These are phyloP conservation scores for Stegodyphus mimosarum DNA, from an alignment of 1,140 invertebrate genomes.

Conservation along the genomic window DNA sequence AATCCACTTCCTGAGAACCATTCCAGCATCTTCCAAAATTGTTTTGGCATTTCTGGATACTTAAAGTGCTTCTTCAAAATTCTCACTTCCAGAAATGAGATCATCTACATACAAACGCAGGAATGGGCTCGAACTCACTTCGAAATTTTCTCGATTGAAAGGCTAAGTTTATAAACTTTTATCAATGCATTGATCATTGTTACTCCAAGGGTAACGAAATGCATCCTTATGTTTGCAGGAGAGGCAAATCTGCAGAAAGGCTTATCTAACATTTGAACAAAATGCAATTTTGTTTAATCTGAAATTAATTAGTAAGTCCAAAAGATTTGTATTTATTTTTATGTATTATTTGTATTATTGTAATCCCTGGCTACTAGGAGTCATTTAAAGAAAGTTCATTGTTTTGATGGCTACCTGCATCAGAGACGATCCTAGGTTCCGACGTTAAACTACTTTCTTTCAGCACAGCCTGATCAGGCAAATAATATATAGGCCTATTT, in stretches of 20 bases:
- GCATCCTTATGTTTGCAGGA: conserved; percentile 47
- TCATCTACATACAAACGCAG: conserved; percentile 16
- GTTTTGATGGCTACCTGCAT: not conserved
- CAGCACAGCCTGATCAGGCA: not conserved
- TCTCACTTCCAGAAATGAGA: not conserved
- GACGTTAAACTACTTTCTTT: conserved; percentile 23
- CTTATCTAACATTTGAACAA: conserved; percentile 28
- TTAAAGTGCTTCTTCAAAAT: not conserved
- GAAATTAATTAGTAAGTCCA: no score
- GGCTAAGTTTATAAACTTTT: not conserved
- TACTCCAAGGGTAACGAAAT: not conserved
- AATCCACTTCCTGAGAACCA: not conserved
- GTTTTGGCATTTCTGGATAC: not conserved
- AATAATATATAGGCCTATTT: not conserved
- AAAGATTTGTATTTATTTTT: conserved; percentile 29
- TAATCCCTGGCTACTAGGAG: conserved; percentile 30
- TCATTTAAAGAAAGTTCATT: conserved; percentile 54
- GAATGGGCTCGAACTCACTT: conserved; percentile 4
- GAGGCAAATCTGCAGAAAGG: no score
- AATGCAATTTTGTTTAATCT: no score
- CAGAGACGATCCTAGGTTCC: conserved; percentile 31
- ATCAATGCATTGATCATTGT: not conserved
- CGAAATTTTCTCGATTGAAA: not conserved
- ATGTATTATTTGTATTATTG: no score
- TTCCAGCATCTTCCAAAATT: not conserved